These are phyloP conservation scores for Drosophila sordidapex DNA, from an alignment of 2,888 invertebrate genomes.

Conservation along the genomic window DNA sequence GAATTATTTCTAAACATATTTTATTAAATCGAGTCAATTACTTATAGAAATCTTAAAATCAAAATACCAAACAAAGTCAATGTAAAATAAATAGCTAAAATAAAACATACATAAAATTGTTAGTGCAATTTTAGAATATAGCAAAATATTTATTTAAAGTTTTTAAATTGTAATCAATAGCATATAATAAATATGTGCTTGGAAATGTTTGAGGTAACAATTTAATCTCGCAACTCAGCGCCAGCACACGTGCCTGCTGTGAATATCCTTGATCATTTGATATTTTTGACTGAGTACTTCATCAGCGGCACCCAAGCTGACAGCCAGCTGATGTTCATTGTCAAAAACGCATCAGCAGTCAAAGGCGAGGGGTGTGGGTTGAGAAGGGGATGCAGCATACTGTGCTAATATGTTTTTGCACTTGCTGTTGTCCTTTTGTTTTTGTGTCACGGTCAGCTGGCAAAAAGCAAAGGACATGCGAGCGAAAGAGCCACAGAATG, in stretches of 20 bases:
- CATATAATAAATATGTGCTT: background rate
- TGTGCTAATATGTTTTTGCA: constrained; percentile 69
- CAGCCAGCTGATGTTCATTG: constrained; percentile 69
- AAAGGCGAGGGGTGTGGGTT: constrained; percentile 13
- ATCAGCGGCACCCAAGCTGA: constrained; percentile 37
- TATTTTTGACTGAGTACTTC: constrained; percentile 25
- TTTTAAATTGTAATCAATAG: background rate
- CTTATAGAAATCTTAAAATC: background rate
- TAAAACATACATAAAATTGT: no score
- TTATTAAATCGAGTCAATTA: background rate
- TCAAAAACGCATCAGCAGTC: constrained; percentile 66
- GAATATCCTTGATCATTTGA: background rate
- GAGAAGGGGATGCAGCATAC: constrained; percentile 6
- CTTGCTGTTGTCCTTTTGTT: constrained; percentile 30
- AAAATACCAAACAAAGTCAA: background rate
- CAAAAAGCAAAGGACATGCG: constrained; percentile 49
- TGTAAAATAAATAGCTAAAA: background rate
- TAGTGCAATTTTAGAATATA: background rate
- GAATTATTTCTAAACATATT: background rate
- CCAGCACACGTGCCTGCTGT: background rate
- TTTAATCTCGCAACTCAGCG: background rate
- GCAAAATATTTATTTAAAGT: background rate
- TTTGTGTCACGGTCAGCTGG: constrained; percentile 69
- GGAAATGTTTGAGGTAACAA: background rate
- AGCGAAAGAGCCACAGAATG: constrained; percentile 48